These are phyloP conservation scores for Subanguina moxae DNA, from an alignment of 1,140 invertebrate species.

Conservation along the genomic window DNA sequence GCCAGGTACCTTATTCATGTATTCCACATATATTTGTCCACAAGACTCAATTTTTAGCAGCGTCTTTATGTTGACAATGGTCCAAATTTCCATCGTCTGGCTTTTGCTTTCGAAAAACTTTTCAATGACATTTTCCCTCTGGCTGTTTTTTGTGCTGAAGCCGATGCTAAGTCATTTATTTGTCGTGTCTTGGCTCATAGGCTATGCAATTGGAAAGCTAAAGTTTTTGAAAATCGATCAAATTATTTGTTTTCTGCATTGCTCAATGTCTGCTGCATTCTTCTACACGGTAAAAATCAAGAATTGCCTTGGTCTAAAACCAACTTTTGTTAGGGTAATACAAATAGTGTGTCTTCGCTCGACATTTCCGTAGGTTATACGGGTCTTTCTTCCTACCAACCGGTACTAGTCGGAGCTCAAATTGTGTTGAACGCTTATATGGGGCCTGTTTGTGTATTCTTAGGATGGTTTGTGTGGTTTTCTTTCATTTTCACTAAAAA, in stretches of 20 bases:
- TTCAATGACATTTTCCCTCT: constrained; percentile 14
- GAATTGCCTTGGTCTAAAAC: no score
- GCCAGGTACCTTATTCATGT: no score
- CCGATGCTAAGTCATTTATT: not conserved
- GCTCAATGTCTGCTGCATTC: constrained; percentile 22
- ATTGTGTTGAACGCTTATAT: constrained; percentile 58
- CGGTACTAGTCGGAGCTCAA: constrained; percentile 53
- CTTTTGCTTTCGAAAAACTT: constrained; percentile 13
- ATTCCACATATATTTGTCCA: no score
- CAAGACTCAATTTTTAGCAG: not conserved
- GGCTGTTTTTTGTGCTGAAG: constrained; percentile 19
- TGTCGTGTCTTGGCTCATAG: constrained; percentile 13
- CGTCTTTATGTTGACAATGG: not conserved
- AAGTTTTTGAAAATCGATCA: not conserved
- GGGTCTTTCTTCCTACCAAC: constrained; percentile 57
- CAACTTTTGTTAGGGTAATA: constrained; percentile 59
- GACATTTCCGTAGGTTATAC: constrained; percentile 61
- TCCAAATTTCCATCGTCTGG: constrained; percentile 4
- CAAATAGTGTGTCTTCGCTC: constrained; percentile 61
- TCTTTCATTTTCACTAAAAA: no score
- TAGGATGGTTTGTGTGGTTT: constrained; percentile 25
- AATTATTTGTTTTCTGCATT: constrained; percentile 2
- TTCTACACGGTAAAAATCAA: constrained; percentile 26
- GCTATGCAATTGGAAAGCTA: constrained; percentile 10
- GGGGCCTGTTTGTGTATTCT: constrained; percentile 39